Evolutionary conservation across 2,888 invertebrate genomes (phyloP).

Genomic region (Sarcophaga rosellei): DNA sequence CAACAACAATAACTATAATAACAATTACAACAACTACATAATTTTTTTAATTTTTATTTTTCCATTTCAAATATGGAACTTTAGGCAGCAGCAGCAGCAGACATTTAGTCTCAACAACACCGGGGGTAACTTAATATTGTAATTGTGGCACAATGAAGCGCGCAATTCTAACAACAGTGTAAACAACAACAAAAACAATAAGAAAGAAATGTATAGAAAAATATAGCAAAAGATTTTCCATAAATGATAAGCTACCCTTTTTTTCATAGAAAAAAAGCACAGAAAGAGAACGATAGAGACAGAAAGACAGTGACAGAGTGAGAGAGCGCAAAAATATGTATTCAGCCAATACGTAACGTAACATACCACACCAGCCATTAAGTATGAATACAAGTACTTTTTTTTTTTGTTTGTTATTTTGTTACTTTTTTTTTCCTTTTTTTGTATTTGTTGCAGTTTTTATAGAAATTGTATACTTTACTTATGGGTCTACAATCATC

Average conservation of each 20-base stretch:
- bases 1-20: background rate
- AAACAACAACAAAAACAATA: constrained; percentile 56
- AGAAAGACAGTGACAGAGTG: background rate
- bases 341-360: background rate
- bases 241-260: constrained; percentile 77
- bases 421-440: background rate
- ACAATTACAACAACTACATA: constrained; percentile 23
- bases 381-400: constrained; percentile 26
- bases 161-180: constrained; percentile 71
- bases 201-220: background rate
- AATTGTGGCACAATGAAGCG: constrained; percentile 80
- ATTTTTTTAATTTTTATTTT: constrained; percentile 4
- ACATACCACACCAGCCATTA: constrained; percentile 37
- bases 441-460: constrained; percentile 3
- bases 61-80: constrained; percentile 54
- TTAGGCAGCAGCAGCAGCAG: constrained; percentile 62
- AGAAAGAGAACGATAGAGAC: constrained; percentile 1
- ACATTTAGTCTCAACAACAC: constrained; percentile 61
- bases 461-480: constrained; percentile 52
- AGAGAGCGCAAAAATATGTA: background rate
- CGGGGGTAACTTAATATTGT: constrained; percentile 76
- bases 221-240: constrained; percentile 75
- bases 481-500: constrained; percentile 25
- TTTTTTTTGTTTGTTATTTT: background rate
- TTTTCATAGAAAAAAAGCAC: constrained; percentile 71